Evolutionary conservation across 2,888 invertebrate genomes (phyloP).

Genomic region (Blastobasis adustella): DNA sequence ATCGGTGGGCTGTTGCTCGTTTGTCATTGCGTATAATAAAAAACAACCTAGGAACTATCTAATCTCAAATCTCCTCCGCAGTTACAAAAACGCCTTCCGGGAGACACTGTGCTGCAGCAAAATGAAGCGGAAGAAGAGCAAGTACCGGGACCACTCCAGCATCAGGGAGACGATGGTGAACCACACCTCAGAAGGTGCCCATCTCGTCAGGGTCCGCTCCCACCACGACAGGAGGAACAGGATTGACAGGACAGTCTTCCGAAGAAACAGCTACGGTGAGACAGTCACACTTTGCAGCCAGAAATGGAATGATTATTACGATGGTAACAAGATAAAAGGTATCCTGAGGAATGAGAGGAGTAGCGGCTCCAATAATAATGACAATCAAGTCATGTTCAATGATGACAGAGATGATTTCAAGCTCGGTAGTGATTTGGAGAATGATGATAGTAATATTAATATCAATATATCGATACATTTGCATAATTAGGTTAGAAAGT

Average conservation of each 20-base stretch:
- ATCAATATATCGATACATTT: conserved; percentile 21
- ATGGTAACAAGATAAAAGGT: conserved; percentile 28
- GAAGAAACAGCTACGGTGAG: conserved; percentile 40
- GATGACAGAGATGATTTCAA: conserved; percentile 23
- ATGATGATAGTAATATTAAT: conserved; percentile 19
- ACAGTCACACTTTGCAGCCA: conserved; percentile 38
- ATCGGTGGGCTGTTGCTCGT: too few species aligned
- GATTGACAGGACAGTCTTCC: conserved; percentile 24
- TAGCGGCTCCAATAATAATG: conserved; percentile 35
- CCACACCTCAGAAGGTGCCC: conserved; percentile 57
- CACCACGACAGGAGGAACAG: conserved; percentile 31
- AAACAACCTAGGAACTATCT: background rate
- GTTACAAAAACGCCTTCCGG: conserved; percentile 85
- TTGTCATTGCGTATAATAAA: too few species aligned
- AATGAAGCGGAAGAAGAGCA: conserved; percentile 53
- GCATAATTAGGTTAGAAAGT: conserved; percentile 10
- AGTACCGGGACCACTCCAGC: conserved; percentile 76
- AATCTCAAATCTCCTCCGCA: conserved; percentile 34
- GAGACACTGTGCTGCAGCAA: conserved; percentile 81
- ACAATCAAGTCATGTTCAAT: conserved; percentile 28
- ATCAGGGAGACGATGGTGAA: conserved; percentile 75
- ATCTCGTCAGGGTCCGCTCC: conserved; percentile 58
- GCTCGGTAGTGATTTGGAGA: conserved; percentile 10
- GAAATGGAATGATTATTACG: conserved; percentile 34
- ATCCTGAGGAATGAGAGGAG: conserved; percentile 26